Evolutionary conservation across 2,888 invertebrate genomes (phyloP).

Genomic region (Melolontha melolontha): DNA sequence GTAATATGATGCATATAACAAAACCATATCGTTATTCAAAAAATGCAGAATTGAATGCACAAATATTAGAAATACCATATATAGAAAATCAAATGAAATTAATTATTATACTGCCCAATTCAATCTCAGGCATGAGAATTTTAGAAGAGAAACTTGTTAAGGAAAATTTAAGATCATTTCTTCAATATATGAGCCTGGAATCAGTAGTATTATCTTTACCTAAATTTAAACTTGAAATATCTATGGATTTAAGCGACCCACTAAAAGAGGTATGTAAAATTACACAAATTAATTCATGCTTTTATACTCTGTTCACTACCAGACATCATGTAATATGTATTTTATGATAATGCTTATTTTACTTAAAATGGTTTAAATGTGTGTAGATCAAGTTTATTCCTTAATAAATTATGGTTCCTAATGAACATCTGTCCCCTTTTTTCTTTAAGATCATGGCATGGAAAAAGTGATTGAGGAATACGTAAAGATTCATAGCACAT

Average conservation of each 20-base stretch:
- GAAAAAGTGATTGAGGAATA: no score
- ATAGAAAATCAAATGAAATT: slow-evolving; percentile 76
- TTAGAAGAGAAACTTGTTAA: slow-evolving; percentile 73
- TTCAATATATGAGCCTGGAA: slow-evolving; percentile 64
- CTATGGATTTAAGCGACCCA: slow-evolving; percentile 72
- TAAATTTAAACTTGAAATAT: slow-evolving; percentile 83
- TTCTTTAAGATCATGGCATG: no score
- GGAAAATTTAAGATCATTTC: slow-evolving; percentile 69
- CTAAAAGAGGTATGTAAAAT: slow-evolving; percentile 73
- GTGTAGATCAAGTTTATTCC: no score
- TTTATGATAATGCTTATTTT: background rate
- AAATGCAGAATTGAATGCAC: slow-evolving; percentile 69
- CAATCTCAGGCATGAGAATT: slow-evolving; percentile 72
- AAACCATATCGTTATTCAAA: slow-evolving; percentile 68
- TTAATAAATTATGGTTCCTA: no score
- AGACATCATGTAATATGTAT: background rate
- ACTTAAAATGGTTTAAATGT: no score
- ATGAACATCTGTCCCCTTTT: no score
- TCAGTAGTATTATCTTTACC: slow-evolving; percentile 80
- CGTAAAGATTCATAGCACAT: no score
- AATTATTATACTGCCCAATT: slow-evolving; percentile 80
- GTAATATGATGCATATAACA: slow-evolving; percentile 80
- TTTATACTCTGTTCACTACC: background rate
- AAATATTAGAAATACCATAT: slow-evolving; percentile 80
- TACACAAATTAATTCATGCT: background rate